Evolutionary conservation across 35 echinoderm and acorn worm genomes (phyloP), one percentile per base, ranked within the genome.

Genomic region (Nesometra sesokonis): DNA sequence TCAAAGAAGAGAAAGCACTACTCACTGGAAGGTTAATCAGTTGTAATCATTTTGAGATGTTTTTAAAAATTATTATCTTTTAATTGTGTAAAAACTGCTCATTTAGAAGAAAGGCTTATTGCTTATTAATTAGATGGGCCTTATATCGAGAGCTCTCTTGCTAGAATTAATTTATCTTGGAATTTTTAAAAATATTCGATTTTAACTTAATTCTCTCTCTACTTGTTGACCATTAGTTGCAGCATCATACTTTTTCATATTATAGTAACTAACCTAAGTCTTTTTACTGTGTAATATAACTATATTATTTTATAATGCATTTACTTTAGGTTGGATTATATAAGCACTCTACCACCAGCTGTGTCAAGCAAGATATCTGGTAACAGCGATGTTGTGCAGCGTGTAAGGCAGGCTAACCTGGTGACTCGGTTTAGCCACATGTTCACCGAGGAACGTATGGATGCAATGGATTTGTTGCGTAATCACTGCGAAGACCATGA

Each of bases 401-500:
- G 92, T 82, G 82, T 99, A 9, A 84, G 96, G 77, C 96, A 99
- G 37, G 87, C 96, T 27, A 89, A 93, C 78, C 85, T 99, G 29
- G 85, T 94, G 34, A 94, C 89, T 35, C 79, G 96, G 0, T 99
- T 99, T 57, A 91, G 93, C 37, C 92, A 99, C 78, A 91, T 99
- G 76, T 99, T 99, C 82, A 90, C 88, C 35, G 87, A 88, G 39
- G 93, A 93, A 67, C 89, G 96, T 35, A 97, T 99, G 96, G 96
- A 99, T 85, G 96, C 92, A 17, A 99, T 99, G 96, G 96, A 99
- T 38, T 88, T 92, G 9, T 87, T 99, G 23, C 90, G 90, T 33
- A 94, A 91, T 36, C 92, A 91, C 39, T 99, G 89, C 29, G 92
- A 94, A 36, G 96, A 99, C 80, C 96, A 99, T 88, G 96, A 99